A percentile compares a stretch with the other conserved stretches of the same genome.
Evolutionary conservation across 2,888 invertebrate species (phyloP).

Genomic region (Hemicrepidius hirtus): DNA sequence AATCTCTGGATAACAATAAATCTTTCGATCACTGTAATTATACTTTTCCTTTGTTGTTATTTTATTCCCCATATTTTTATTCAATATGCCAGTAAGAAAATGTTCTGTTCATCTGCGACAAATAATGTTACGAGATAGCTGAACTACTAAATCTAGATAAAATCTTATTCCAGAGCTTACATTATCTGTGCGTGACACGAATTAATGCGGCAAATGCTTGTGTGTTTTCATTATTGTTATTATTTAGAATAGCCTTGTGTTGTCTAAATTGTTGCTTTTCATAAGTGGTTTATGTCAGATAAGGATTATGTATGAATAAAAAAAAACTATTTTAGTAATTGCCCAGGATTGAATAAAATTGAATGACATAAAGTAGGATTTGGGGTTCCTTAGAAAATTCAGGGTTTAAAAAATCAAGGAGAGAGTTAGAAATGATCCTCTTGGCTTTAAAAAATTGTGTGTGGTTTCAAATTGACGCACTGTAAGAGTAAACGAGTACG

Average conservation of each 20-base stretch:
- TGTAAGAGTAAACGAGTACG: too few relatives aligned
- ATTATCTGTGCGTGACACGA: conserved; percentile 36
- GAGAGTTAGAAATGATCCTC: too few relatives aligned
- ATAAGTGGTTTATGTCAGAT: conserved; percentile 1
- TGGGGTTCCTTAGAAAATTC: too few relatives aligned
- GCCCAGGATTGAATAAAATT: too few relatives aligned
- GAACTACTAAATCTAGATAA: conserved; percentile 27
- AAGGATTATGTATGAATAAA: too few relatives aligned
- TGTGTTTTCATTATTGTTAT: conserved; percentile 23
- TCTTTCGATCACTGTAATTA: not conserved
- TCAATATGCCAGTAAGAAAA: too few relatives aligned
- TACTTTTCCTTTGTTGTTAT: not conserved
- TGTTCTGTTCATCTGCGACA: not conserved
- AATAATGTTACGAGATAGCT: conserved; percentile 13
- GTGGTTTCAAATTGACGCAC: too few relatives aligned
- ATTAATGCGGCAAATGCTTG: conserved; percentile 22
- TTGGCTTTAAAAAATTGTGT: too few relatives aligned
- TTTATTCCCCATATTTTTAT: not conserved
- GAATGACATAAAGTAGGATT: too few relatives aligned
- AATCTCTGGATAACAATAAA: conserved; percentile 11
- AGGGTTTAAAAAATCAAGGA: too few relatives aligned
- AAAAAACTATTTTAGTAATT: too few relatives aligned
- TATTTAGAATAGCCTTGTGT: conserved; percentile 5
- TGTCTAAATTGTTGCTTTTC: not conserved
- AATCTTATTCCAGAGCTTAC: conserved; percentile 26